Base-by-base conservation (phyloP, 2,888 invertebrate species). In the Pyrocoelia pectoralis region DNA sequence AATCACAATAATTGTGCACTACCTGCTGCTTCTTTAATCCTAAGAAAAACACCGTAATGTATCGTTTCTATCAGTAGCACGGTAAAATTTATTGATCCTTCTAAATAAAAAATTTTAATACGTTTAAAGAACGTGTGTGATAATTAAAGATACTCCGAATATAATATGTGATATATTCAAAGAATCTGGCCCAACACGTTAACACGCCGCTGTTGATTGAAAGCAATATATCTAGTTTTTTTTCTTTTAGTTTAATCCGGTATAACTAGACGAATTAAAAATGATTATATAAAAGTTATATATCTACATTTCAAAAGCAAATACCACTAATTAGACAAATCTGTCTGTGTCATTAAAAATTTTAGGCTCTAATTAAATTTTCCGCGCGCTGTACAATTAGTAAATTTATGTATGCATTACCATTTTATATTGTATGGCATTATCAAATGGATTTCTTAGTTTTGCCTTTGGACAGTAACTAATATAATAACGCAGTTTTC, bases 141-240 rank as follows among this genome's bases (percentile, higher is more conserved):
- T 10, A 33, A 33, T 33, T 33, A 33, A 33, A 33, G n/a, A 33
- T 2, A n/a, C 10, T 8, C 33, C n/a, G n/a, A 33, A 33, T 33
- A 33, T 33, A 33, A 33, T 33, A 33, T 33, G 33, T 33, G 33
- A 33, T 33, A 33, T 33, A 33, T 33, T 33, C n/a, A 33, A 33
- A 33, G 33, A 33, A 33, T 33, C 33, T 33, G 33, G 33, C 33
- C 33, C 33, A 33, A 33, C 33, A 33, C 24, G 24, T 24, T 24
- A 24, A 24, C 24, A 24, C 33, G 33, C 33, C n/a, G 33, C n/a
- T 8, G 33, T 33, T 33, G 33, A 33, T 33, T 33, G n/a, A 33
- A 33, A 10, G 33, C 33, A 33, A 33, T 33, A 33, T n/a, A 33
- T 33, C 33, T 33, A 33, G 10, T 33, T 33, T 33, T 24, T 24